phyloP scores from a whole-genome alignment of 2,888 invertebrate species.

The Nezara viridula region DNA sequence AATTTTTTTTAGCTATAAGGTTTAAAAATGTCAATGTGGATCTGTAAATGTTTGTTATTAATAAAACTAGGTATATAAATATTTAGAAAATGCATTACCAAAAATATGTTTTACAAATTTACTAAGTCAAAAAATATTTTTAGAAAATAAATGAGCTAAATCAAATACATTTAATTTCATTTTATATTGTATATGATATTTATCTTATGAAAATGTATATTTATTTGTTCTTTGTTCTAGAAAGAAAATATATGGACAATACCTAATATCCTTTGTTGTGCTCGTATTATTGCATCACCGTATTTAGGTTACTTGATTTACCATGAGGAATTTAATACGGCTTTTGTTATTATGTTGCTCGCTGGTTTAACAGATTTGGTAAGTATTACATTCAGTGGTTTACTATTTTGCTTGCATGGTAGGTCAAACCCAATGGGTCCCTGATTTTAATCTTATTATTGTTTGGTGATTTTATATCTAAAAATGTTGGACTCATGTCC shows the following conservation, averaged over 20 bases:
- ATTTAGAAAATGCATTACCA: background rate
- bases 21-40: background rate
- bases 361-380: slow-evolving; percentile 95
- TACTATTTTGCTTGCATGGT: background rate
- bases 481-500: too few species aligned
- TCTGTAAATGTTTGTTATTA: background rate
- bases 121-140: background rate
- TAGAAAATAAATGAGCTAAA: background rate
- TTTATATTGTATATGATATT: background rate
- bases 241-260: slow-evolving; percentile 93
- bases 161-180: background rate
- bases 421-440: too few species aligned
- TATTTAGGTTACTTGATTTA: slow-evolving; percentile 91
- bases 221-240: slow-evolving; percentile 68
- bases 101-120: background rate
- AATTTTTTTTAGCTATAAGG: background rate
- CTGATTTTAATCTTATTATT: too few species aligned
- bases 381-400: slow-evolving; percentile 67
- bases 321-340: slow-evolving; percentile 81
- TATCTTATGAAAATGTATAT: background rate
- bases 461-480: too few species aligned
- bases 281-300: slow-evolving; percentile 89
- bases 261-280: slow-evolving; percentile 90
- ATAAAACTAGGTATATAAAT: background rate
- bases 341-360: slow-evolving; percentile 84